These are phyloP conservation scores for Silurus glanis DNA, from an alignment of 2,113 vertebrate species.

Conservation along the genomic window DNA sequence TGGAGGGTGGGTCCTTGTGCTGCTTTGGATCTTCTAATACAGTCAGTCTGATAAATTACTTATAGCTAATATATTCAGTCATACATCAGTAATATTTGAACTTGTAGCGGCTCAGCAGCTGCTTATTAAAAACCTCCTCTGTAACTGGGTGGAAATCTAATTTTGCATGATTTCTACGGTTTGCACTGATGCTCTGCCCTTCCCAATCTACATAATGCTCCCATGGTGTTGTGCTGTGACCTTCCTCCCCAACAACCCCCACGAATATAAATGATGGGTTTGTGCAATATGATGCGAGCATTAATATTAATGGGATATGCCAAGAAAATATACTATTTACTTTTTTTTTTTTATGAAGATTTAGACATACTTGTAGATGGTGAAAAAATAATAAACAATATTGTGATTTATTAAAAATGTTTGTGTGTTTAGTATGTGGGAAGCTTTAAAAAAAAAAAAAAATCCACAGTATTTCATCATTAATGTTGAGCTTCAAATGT, in stretches of 20 bases:
- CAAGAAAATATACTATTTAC: slow-evolving; percentile 40
- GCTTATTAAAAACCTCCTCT: slow-evolving; percentile 39
- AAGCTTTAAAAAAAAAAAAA: slow-evolving; percentile 39
- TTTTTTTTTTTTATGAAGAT: slow-evolving; percentile 58
- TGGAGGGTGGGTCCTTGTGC: not conserved
- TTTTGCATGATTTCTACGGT: slow-evolving; percentile 65
- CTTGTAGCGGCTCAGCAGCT: slow-evolving; percentile 16
- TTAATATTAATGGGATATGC: slow-evolving; percentile 61
- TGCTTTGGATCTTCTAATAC: slow-evolving; percentile 5
- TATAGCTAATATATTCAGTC: not conserved
- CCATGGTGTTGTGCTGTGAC: slow-evolving; percentile 55
- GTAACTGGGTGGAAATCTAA: slow-evolving; percentile 60
- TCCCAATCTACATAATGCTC: slow-evolving; percentile 53
- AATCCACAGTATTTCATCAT: slow-evolving; percentile 12
- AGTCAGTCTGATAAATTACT: slow-evolving; percentile 5
- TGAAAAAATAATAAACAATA: slow-evolving; percentile 63
- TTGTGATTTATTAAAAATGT: slow-evolving; percentile 36
- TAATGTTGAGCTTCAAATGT: slow-evolving; percentile 32
- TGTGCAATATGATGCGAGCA: slow-evolving; percentile 71
- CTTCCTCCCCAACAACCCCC: slow-evolving; percentile 43
- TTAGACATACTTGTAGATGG: slow-evolving; percentile 46
- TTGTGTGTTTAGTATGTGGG: slow-evolving; percentile 48
- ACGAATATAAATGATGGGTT: slow-evolving; percentile 73
- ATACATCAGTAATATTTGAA: not conserved
- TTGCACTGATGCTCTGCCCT: slow-evolving; percentile 53